These are phyloP conservation scores for Ischnus inquisitorius DNA, from an alignment of 2,888 invertebrate genomes.

Conservation along the genomic window DNA sequence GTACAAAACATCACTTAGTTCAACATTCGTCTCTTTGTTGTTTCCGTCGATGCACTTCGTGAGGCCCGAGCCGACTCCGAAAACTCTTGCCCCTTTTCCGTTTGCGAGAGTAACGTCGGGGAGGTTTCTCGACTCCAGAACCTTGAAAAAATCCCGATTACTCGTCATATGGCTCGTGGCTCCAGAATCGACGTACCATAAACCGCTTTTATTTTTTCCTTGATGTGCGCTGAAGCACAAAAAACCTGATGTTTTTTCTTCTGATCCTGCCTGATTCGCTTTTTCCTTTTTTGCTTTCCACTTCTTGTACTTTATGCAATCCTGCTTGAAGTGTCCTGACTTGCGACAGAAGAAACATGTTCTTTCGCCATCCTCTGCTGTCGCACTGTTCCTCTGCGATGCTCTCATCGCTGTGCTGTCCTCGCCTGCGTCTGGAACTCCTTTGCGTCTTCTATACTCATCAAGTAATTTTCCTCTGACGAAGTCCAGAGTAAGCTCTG, in stretches of 20 bases:
- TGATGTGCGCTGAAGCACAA: constrained; percentile 31
- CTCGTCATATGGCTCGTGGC: constrained; percentile 71
- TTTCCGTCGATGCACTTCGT: constrained; percentile 46
- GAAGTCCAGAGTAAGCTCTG: neutral
- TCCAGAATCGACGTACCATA: constrained; percentile 69
- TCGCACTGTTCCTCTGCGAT: neutral
- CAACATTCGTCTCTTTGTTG: constrained; percentile 32
- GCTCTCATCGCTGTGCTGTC: constrained; percentile 8
- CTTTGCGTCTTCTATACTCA: constrained; percentile 1
- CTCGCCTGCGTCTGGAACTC: neutral
- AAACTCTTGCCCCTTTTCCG: constrained; percentile 54
- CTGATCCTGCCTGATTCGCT: constrained; percentile 21
- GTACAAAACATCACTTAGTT: constrained; percentile 63
- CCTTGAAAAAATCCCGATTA: constrained; percentile 59
- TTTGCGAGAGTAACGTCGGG: constrained; percentile 61
- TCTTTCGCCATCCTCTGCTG: constrained; percentile 5
- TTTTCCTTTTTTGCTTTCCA: constrained; percentile 54
- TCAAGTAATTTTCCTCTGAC: constrained; percentile 4
- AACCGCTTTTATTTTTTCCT: neutral
- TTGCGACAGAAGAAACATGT: constrained; percentile 65
- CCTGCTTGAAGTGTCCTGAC: constrained; percentile 61
- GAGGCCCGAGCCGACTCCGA: constrained; percentile 66
- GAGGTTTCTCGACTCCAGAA: constrained; percentile 40
- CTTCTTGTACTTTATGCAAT: constrained; percentile 58
- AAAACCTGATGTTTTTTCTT: neutral